Conservation (phyloP, 2,888 invertebrate species). For the Alcis repandata region DNA sequence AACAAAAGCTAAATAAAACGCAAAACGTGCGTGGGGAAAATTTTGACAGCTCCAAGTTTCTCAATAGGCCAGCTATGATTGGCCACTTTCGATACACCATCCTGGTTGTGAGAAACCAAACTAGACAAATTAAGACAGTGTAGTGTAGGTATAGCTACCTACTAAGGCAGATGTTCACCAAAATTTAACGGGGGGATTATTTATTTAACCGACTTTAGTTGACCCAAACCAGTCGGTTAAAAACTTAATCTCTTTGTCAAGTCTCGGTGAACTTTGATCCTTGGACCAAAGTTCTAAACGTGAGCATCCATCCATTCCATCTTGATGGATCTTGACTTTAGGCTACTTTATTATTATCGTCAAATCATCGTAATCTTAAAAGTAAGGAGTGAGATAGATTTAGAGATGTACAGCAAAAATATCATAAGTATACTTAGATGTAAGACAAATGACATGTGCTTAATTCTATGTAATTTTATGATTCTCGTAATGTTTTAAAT, state of each 20-base stretch:
- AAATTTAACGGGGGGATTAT: too few relatives aligned
- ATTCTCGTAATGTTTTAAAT: background rate
- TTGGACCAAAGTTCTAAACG: too few relatives aligned
- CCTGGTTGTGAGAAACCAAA: slow-evolving; percentile 59
- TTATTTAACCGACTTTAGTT: too few relatives aligned
- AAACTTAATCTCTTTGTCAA: too few relatives aligned
- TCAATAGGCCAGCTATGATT: too few relatives aligned
- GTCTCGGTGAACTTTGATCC: too few relatives aligned
- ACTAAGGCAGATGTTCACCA: background rate
- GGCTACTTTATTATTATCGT: background rate
- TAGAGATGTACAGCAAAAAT: slow-evolving; percentile 47
- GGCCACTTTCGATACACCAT: slow-evolving; percentile 9
- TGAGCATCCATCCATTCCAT: too few relatives aligned
- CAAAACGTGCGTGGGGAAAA: too few relatives aligned
- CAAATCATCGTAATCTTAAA: slow-evolving; percentile 6
- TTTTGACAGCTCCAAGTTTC: too few relatives aligned
- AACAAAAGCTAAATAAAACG: too few relatives aligned
- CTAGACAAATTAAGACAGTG: slow-evolving; percentile 23
- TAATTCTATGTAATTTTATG: slow-evolving; percentile 2
- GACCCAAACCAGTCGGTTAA: too few relatives aligned
- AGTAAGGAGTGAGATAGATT: slow-evolving; percentile 34
- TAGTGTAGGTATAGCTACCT: background rate
- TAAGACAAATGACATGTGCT: background rate
- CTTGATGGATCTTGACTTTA: too few relatives aligned
- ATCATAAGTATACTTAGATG: background rate